phyloP scores from a whole-genome alignment of 2,797 vertebrate genomes.

The Cheirogaleus major region DNA sequence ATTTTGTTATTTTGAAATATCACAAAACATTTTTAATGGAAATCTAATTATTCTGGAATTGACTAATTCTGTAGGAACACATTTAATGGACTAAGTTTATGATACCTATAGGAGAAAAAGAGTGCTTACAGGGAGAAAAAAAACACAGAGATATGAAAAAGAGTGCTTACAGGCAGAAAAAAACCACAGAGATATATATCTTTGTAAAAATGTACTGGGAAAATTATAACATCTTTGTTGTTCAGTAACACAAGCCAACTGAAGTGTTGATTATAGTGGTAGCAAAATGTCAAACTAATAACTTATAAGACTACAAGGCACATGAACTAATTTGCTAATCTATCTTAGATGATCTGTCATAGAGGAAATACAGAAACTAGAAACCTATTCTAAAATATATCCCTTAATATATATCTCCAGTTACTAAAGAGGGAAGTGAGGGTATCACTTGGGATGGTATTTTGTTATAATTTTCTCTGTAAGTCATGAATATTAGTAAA shows the following conservation, averaged over 20 bases:
- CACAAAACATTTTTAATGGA: background rate
- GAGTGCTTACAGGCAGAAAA: background rate
- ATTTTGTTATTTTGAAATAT: background rate
- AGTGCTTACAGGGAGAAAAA: background rate
- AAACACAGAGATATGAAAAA: background rate
- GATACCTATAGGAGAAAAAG: background rate
- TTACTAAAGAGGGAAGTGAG: background rate
- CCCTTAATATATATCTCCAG: background rate
- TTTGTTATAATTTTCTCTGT: slow-evolving; percentile 20
- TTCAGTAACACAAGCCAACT: background rate
- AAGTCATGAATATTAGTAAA: slow-evolving; percentile 44
- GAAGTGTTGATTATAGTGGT: background rate
- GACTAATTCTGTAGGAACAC: background rate
- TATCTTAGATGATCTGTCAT: background rate
- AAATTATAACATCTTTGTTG: background rate
- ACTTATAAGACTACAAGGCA: background rate
- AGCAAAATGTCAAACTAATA: background rate
- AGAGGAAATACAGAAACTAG: background rate
- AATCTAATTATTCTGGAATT: background rate
- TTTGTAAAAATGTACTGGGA: background rate
- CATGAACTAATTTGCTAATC: background rate
- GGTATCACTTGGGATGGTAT: background rate
- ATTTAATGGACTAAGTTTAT: background rate
- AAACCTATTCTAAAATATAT: background rate
- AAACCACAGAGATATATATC: too few relatives aligned